phyloP scores from a whole-genome alignment of 1,140 invertebrate genomes.

The Formica exsecta region DNA sequence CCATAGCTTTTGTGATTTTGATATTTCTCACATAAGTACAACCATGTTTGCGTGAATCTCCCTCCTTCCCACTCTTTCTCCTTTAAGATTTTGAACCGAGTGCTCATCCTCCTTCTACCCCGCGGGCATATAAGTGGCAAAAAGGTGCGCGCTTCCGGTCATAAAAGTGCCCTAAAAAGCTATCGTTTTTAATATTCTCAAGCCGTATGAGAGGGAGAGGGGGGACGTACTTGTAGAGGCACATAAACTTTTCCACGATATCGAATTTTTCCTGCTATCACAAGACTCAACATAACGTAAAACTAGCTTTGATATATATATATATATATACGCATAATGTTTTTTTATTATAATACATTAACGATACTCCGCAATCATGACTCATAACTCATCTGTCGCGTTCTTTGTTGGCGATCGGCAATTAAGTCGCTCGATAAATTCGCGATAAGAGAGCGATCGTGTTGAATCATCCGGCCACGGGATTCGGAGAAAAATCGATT shows the following conservation, averaged over 20 bases:
- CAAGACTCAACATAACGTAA: constrained; percentile 49
- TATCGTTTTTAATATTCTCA: constrained; percentile 80
- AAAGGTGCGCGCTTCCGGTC: constrained; percentile 67
- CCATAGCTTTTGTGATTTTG: background rate
- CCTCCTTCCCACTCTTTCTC: background rate
- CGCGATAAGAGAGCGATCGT: constrained; percentile 24
- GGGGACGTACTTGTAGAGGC: constrained; percentile 59
- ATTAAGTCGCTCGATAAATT: constrained; percentile 48
- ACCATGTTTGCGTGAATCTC: background rate
- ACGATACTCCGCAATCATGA: constrained; percentile 22
- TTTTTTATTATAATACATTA: constrained; percentile 44
- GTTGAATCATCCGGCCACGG: background rate
- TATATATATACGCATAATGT: background rate
- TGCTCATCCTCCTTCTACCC: background rate
- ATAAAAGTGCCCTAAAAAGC: constrained; percentile 78
- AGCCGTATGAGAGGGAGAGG: constrained; percentile 20
- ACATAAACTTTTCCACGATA: constrained; percentile 78
- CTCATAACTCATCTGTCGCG: constrained; percentile 53
- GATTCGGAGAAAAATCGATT: constrained; percentile 32
- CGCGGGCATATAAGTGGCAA: constrained; percentile 62
- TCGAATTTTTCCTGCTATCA: constrained; percentile 77
- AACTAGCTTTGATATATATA: constrained; percentile 35
- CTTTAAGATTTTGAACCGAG: constrained; percentile 46
- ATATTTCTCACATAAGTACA: background rate
- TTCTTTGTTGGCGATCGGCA: constrained; percentile 42